Conservation (phyloP, 92 coral and sea anemone species). For the Nematostella vectensis region DNA sequence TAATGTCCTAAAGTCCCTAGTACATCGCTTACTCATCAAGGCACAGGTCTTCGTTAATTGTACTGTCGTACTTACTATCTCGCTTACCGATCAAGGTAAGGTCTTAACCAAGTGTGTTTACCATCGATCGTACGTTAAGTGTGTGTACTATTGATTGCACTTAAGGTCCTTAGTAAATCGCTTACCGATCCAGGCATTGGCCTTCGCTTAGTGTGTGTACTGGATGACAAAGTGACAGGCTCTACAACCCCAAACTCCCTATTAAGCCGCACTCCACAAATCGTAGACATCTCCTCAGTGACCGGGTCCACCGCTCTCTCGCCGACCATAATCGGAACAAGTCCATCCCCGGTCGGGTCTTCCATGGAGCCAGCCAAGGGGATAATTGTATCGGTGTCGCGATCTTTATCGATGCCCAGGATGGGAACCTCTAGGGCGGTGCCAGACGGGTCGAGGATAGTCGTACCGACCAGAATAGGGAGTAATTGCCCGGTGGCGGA, state of each 20-base stretch:
- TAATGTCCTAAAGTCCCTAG: no score
- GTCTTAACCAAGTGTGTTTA: no score
- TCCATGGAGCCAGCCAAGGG: constrained; percentile 96
- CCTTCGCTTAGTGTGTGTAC: constrained; percentile 73
- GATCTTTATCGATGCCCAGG: constrained; percentile 82
- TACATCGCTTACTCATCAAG: no score
- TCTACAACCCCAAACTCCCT: constrained; percentile 83
- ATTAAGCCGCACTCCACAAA: constrained; percentile 83
- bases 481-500: constrained; percentile 92
- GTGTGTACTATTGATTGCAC: no score
- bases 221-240: constrained; percentile 88
- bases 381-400: constrained; percentile 72
- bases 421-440: constrained; percentile 87
- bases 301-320: constrained; percentile 96
- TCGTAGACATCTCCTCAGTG: constrained; percentile 80
- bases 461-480: constrained; percentile 91
- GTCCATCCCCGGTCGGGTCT: constrained; percentile 95
- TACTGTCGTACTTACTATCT: no score
- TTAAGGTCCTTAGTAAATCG: no score
- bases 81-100: no score
- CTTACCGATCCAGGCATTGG: constrained; percentile 91
- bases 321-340: constrained; percentile 94
- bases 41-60: no score
- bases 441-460: constrained; percentile 85
- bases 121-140: no score